Base-by-base conservation (phyloP, 2,888 invertebrate genomes). In the Drosophila colorata region DNA sequence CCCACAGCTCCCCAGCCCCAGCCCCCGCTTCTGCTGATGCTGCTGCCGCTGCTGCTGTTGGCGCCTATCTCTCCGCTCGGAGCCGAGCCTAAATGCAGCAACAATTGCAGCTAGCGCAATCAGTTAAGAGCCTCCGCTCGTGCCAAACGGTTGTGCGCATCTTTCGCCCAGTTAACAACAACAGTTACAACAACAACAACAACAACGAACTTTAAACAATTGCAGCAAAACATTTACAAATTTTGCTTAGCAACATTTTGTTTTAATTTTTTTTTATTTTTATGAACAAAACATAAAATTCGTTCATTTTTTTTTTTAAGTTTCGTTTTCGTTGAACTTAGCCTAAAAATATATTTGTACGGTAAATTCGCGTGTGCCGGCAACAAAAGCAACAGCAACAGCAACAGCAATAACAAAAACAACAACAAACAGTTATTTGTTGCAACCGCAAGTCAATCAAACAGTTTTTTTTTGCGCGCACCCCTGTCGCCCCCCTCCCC, bases 51-150 rank as follows among this genome's bases (percentile, higher is more conserved):
- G 56, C 35, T 40, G 48, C 43, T 53, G 65, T 20, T 60, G 67
- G 61, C 67, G 65, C 64, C 65, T 65, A 73, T 64, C 80, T 72
- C 59, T 53, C 69, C 48, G 79, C 60, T 64, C 48, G 20, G 72
- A 68, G 78, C 61, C 79, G 80, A 88, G 88, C 74, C 90, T 86
- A 89, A 88, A 91, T 89, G 91, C 83, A 69, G 75, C 75, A 78
- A 85, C 76, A 83, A 81, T 69, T 80, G 84, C 85, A 76, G 74
- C 66, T 78, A 65, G 84, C 74, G 71, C 74, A 80, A 81, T 89
- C 91, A 90, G 91, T 90, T 87, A 87, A 91, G 87, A 90, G 89
- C 85, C 81, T 90, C 84, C 84, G 80, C 90, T 90, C 90, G 90
- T 87, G 82, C 82, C 80, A 81, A 85, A 81, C 91, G 90, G 90